Conservation (phyloP, 1,140 invertebrate species). For the Pantala flavescens region DNA sequence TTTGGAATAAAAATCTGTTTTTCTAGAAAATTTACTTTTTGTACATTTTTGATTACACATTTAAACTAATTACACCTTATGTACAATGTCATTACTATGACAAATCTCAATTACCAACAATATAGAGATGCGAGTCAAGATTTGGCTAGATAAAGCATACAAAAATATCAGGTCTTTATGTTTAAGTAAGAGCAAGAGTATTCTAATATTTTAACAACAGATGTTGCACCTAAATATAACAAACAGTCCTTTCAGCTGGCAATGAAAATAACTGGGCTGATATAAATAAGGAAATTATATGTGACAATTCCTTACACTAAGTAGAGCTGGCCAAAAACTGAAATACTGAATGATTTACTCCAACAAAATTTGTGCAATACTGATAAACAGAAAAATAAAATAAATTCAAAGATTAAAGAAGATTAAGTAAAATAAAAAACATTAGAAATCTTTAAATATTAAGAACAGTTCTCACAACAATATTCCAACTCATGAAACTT, state of each 20-base stretch:
- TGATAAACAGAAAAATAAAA: background rate
- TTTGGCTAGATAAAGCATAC: slow-evolving; percentile 3
- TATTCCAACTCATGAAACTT: background rate
- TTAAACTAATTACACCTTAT: background rate
- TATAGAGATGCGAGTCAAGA: background rate
- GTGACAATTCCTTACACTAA: background rate
- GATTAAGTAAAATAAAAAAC: no score
- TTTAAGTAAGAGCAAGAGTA: background rate
- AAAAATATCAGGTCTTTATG: background rate
- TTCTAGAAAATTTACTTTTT: background rate
- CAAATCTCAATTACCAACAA: background rate
- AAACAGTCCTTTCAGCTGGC: background rate
- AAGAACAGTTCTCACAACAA: background rate
- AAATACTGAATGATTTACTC: background rate
- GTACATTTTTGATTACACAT: background rate
- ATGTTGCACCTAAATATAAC: background rate
- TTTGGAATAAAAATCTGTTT: no score
- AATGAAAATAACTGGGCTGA: background rate
- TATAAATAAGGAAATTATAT: background rate
- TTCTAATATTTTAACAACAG: background rate
- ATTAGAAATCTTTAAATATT: background rate
- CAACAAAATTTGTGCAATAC: background rate
- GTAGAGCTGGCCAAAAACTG: background rate
- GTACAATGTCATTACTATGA: background rate
- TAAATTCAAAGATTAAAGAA: background rate